Evolutionary conservation across 2,888 invertebrate species (phyloP).

Genomic region (Chymomyza procnemis): DNA sequence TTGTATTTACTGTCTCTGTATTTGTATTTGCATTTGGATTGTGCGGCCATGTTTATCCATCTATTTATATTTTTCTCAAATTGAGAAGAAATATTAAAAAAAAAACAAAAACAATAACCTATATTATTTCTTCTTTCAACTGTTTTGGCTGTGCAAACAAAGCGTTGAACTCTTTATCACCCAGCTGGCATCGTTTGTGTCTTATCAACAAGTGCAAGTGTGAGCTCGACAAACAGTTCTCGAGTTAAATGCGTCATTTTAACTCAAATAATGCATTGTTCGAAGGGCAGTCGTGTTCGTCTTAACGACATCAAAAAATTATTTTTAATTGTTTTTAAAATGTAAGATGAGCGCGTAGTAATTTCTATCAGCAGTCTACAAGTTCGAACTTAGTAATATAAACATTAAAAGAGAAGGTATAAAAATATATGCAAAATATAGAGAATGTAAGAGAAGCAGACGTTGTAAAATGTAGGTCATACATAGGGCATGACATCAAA

Average conservation of each 20-base stretch:
- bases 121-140: not conserved
- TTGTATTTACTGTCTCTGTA: not conserved
- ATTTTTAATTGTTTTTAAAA: not conserved
- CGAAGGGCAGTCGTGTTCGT: not conserved
- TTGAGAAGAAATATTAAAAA: too few relatives aligned
- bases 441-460: not conserved
- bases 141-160: not conserved
- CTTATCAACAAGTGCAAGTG: not conserved
- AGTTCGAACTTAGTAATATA: slow-evolving; percentile 19
- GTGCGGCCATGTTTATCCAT: not conserved
- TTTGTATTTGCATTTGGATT: not conserved
- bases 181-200: not conserved
- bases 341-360: not conserved
- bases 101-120: not conserved
- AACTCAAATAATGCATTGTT: not conserved
- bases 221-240: not conserved
- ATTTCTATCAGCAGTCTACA: not conserved
- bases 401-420: slow-evolving; percentile 9
- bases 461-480: not conserved
- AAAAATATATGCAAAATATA: not conserved
- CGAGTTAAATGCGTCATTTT: not conserved
- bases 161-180: not conserved
- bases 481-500: too few relatives aligned
- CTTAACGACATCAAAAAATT: not conserved
- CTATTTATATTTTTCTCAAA: not conserved